These are phyloP conservation scores for Sphecodes monilicornis DNA, from an alignment of 2,888 invertebrate genomes.

Conservation along the genomic window DNA sequence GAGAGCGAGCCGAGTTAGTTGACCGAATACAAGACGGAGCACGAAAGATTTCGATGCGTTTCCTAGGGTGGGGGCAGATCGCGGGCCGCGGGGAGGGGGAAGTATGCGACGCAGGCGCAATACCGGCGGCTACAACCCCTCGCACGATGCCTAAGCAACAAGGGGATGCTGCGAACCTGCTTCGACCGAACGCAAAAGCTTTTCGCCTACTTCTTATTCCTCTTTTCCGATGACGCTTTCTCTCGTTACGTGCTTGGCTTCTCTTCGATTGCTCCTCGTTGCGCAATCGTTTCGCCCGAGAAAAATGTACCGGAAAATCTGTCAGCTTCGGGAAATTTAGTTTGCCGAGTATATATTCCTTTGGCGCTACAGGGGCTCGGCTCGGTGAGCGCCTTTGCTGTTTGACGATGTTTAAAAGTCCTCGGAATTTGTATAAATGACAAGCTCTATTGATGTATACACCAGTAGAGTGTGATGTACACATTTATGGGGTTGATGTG, in stretches of 20 bases:
- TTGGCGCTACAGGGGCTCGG: not conserved
- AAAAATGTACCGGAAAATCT: slow-evolving; percentile 9
- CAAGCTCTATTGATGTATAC: not conserved
- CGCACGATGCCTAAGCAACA: slow-evolving; percentile 57
- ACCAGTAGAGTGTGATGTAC: not conserved
- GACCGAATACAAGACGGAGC: slow-evolving; percentile 58
- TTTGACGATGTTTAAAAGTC: not conserved
- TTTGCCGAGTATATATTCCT: not conserved
- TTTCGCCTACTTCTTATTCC: slow-evolving; percentile 54
- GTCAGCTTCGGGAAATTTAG: slow-evolving; percentile 5
- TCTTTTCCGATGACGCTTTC: slow-evolving; percentile 26
- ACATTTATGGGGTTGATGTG: not conserved
- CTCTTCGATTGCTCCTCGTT: slow-evolving; percentile 12
- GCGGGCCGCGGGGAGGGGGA: slow-evolving; percentile 36
- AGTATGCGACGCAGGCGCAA: slow-evolving; percentile 69
- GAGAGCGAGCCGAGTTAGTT: slow-evolving; percentile 53
- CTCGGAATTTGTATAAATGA: not conserved
- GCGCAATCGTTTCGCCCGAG: slow-evolving; percentile 1
- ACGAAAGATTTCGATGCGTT: slow-evolving; percentile 64
- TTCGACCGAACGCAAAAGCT: slow-evolving; percentile 64
- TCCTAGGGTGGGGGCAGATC: slow-evolving; percentile 18
- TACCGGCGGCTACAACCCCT: slow-evolving; percentile 60
- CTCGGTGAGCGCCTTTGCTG: not conserved
- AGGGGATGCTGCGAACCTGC: slow-evolving; percentile 77
- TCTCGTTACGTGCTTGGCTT: slow-evolving; percentile 15